Evolutionary conservation across 2,888 invertebrate genomes (phyloP).

Genomic region (Eledone cirrhosa): DNA sequence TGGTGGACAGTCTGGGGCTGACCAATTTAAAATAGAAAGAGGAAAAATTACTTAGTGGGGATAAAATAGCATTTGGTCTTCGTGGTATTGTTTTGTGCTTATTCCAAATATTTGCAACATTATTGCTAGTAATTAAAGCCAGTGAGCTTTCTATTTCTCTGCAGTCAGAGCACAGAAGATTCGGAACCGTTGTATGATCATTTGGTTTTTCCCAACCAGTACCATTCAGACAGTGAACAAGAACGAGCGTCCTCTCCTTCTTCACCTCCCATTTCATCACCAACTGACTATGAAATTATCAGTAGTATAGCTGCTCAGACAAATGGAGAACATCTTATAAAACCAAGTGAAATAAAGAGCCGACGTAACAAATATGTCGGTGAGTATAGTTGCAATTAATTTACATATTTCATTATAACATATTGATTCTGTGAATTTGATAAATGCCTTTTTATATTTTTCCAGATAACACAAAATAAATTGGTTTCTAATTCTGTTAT

Average conservation of each 20-base stretch:
- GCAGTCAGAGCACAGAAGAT: slow-evolving; percentile 60
- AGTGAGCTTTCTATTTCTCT: not conserved
- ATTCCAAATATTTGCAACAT: too few species aligned
- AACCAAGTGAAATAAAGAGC: slow-evolving; percentile 68
- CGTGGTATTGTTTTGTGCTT: too few species aligned
- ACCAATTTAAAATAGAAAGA: too few species aligned
- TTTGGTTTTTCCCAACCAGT: slow-evolving; percentile 65
- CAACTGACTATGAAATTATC: slow-evolving; percentile 41
- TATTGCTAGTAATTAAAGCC: not conserved
- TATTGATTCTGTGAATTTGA: too few species aligned
- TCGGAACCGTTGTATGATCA: slow-evolving; percentile 73
- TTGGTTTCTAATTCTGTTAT: too few species aligned
- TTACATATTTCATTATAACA: too few species aligned
- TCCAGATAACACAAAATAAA: too few species aligned
- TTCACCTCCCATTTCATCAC: slow-evolving; percentile 63
- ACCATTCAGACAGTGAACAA: slow-evolving; percentile 55
- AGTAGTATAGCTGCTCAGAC: slow-evolving; percentile 66
- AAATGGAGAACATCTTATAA: slow-evolving; percentile 68
- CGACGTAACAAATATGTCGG: slow-evolving; percentile 71
- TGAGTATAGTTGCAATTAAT: slow-evolving; percentile 51
- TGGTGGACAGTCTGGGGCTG: too few species aligned
- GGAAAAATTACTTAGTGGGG: too few species aligned
- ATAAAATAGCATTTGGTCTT: too few species aligned
- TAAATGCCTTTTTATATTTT: too few species aligned
- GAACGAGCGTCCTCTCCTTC: slow-evolving; percentile 63